Evolutionary conservation across 2,888 invertebrate species (phyloP).

Genomic region (Cryptus armator): DNA sequence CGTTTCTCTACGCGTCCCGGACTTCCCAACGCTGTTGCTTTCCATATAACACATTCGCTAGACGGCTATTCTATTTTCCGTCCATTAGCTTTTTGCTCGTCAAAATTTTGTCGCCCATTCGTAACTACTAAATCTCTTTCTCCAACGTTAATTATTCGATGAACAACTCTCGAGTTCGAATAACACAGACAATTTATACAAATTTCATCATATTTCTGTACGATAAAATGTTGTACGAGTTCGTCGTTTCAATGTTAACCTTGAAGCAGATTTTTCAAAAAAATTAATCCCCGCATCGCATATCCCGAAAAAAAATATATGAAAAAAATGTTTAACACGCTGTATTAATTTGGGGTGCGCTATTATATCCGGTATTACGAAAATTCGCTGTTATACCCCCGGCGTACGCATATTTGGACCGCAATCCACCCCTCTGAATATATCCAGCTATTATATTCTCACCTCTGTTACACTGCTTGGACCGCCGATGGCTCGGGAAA

Average conservation of each 20-base stretch:
- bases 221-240: too few relatives aligned
- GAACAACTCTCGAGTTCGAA: too few relatives aligned
- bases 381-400: neutral
- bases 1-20: neutral
- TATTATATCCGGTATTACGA: neutral
- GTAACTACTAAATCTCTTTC: neutral
- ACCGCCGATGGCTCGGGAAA: constrained; percentile 24
- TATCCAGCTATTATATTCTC: constrained; percentile 37
- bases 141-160: too few relatives aligned
- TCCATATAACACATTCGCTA: constrained; percentile 7
- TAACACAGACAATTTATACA: too few relatives aligned
- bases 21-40: constrained; percentile 3
- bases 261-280: too few relatives aligned
- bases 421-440: constrained; percentile 9
- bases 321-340: neutral
- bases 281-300: neutral
- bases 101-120: neutral
- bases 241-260: too few relatives aligned
- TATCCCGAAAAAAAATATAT: neutral
- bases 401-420: constrained; percentile 37
- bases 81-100: constrained; percentile 5
- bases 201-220: too few relatives aligned
- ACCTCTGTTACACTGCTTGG: constrained; percentile 28
- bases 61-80: constrained; percentile 10
- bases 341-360: neutral